Evolutionary conservation across 2,888 invertebrate genomes (phyloP).

Genomic region (Orchesella flavescens): DNA sequence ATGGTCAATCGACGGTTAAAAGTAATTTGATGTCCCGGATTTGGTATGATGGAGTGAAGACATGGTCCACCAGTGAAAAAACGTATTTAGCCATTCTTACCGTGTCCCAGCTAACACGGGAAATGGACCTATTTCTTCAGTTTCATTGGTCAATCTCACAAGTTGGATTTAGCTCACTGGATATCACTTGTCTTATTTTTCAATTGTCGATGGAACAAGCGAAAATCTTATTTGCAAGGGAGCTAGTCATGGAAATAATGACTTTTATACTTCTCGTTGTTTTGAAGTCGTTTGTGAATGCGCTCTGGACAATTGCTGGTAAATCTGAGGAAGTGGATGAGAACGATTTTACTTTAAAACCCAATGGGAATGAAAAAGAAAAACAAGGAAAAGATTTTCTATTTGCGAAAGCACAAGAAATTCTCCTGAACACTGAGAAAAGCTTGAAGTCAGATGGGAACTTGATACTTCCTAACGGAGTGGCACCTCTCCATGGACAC

Average conservation of each 20-base stretch:
- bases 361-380: background rate
- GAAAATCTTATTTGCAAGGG: constrained; percentile 11
- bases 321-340: background rate
- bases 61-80: constrained; percentile 30
- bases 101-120: constrained; percentile 2
- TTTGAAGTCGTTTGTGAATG: constrained; percentile 26
- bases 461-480: background rate
- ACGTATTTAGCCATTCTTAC: background rate
- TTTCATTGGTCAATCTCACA: constrained; percentile 6
- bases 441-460: background rate
- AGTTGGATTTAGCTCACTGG: background rate
- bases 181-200: background rate
- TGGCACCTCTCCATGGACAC: background rate
- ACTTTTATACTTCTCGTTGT: constrained; percentile 24
- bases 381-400: background rate
- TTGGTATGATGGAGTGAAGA: constrained; percentile 6
- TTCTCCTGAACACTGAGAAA: too few species aligned
- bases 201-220: constrained; percentile 26
- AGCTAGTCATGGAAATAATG: constrained; percentile 28
- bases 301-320: background rate
- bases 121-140: constrained; percentile 15
- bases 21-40: constrained; percentile 14
- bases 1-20: background rate
- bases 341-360: background rate
- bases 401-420: background rate